Conservation (phyloP, 2,797 vertebrate species). For the Serranus cabrilla region DNA sequence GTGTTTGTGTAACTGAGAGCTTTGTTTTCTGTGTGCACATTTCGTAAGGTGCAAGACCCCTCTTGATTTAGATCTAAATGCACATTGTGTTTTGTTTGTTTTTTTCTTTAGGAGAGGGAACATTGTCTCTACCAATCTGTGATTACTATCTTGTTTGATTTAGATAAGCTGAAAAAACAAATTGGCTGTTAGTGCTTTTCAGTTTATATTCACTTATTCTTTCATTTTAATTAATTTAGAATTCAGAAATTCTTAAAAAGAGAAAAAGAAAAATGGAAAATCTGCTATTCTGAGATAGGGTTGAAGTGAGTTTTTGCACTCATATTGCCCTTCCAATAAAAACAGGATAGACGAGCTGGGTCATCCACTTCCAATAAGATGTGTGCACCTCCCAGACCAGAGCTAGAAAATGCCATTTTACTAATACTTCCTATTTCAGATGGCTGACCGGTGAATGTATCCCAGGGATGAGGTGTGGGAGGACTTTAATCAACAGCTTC, state of each 20-base stretch:
- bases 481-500: constrained; percentile 72
- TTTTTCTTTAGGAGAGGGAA: constrained; percentile 6
- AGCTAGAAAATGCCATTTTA: constrained; percentile 53
- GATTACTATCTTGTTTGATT: constrained; percentile 35
- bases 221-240: constrained; percentile 21
- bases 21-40: constrained; percentile 67
- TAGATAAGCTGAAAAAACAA: constrained; percentile 34
- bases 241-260: constrained; percentile 9
- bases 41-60: constrained; percentile 56
- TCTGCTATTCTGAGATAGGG: constrained; percentile 26
- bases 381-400: constrained; percentile 41
- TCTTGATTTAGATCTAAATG: constrained; percentile 52
- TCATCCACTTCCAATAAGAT: constrained; percentile 43
- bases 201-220: constrained; percentile 15
- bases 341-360: constrained; percentile 38
- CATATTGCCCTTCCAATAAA: constrained; percentile 50
- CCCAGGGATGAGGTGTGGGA: constrained; percentile 48
- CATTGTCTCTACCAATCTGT: constrained; percentile 22
- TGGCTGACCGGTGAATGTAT: constrained; percentile 52
- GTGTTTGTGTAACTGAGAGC: constrained; percentile 81
- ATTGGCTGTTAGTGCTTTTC: constrained; percentile 24
- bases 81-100: constrained; percentile 21
- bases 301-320: constrained; percentile 26
- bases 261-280: constrained; percentile 15
- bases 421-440: constrained; percentile 61